Base-by-base conservation (phyloP, 2,888 invertebrate species). In the Diaperis boleti region DNA sequence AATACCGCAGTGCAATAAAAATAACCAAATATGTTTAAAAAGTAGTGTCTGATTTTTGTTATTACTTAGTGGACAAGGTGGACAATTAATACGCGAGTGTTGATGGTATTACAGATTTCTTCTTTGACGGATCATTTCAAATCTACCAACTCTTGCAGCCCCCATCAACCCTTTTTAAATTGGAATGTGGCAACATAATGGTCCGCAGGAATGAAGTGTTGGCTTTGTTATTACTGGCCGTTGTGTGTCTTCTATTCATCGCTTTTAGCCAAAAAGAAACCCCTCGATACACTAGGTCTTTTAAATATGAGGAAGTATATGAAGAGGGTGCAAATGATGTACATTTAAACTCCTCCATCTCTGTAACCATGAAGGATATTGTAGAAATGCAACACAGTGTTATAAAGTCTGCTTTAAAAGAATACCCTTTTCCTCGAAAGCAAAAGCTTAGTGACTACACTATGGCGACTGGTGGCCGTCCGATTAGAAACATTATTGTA, bases 401-500 rank as follows among this genome's bases (percentile, higher is more conserved):
- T 55, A 83, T 89, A 41, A 82, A 82, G 20, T 79, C 79, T 59
- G 88, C 89, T 75, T 85, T 89, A 84, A 80, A 82, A 35, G 85
- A 84, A 69, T 89, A 88, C 75, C 82, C 83, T 52, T 89, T 87
- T 80, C 87, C 87, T 1, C 80, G 82, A 55, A 86, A 86, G 59
- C 83, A 83, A 65, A 86, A 86, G 65, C 78, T 92, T 64, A 84
- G 87, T 57, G 89, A 92, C 73, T 85, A 92, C 73, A 85, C 90
- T 1, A 83, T 89, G 70, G 90, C 89, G 70, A 84, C 86, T 33
- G 87, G 87, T 35, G 94, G 94, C 8, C 84, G 83, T 59, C 94
- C 94, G 2, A 77, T 92, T 59, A 85, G 91, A 67, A 93, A 89
- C 79, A 80, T 95, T 42, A 89, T 95, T 68, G 82, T 94, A 63